Percentiles rank a stretch among this genome's conserved stretches.
phyloP scores from a whole-genome alignment of 2,888 invertebrate species.

The Nezara viridula region DNA sequence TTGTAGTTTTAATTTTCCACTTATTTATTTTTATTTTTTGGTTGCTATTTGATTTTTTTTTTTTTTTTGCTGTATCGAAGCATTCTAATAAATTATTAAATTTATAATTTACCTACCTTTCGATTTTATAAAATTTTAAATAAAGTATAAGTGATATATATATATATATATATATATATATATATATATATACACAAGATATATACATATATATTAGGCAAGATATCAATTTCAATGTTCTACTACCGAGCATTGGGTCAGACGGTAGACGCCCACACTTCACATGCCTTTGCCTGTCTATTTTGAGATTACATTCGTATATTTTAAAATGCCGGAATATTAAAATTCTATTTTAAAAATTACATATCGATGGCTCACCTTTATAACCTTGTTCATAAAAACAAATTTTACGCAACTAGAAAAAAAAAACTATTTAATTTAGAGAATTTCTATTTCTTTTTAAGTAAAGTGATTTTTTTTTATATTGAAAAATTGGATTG shows the following conservation, averaged over 20 bases:
- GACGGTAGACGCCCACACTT: not conserved
- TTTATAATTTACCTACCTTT: not conserved
- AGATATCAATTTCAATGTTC: conserved; percentile 20
- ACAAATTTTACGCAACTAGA: too few relatives aligned
- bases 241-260: not conserved
- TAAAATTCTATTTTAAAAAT: not conserved
- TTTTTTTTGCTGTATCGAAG: not conserved
- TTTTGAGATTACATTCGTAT: not conserved
- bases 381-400: too few relatives aligned
- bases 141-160: not conserved
- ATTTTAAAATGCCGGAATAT: not conserved
- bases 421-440: too few relatives aligned
- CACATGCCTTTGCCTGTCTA: not conserved
- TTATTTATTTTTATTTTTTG: not conserved
- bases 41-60: not conserved
- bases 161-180: not conserved
- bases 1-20: too few relatives aligned
- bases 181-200: not conserved
- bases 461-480: too few relatives aligned
- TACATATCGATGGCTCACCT: too few relatives aligned
- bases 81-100: not conserved
- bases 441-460: too few relatives aligned
- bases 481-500: too few relatives aligned
- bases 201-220: not conserved
- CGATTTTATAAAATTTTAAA: not conserved